These are phyloP conservation scores for Sebastes matsubarae DNA, from an alignment of 2,797 vertebrate species.

Conservation along the genomic window DNA sequence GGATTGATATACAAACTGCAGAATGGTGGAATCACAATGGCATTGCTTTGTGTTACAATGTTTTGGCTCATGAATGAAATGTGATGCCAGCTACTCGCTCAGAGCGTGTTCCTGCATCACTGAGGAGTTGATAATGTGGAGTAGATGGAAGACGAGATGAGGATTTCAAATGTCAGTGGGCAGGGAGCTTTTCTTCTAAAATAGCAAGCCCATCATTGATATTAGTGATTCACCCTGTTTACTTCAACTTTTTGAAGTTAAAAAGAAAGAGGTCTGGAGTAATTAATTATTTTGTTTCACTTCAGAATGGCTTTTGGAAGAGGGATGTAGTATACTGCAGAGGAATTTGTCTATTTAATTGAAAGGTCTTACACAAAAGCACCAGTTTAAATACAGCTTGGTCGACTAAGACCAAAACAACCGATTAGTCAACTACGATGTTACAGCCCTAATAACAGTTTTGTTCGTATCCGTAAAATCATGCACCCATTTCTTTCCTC, in stretches of 20 bases:
- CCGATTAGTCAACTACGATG: too few species aligned
- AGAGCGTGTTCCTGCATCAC: not conserved
- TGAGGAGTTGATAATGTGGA: not conserved
- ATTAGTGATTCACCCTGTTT: not conserved
- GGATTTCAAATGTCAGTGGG: conserved; percentile 14
- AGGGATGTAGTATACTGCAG: not conserved
- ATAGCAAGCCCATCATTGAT: not conserved
- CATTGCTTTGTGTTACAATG: not conserved
- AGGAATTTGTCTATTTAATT: not conserved
- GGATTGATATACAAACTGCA: not conserved
- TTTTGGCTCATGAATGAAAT: conserved; percentile 2
- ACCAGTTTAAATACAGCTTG: too few species aligned
- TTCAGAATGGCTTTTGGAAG: not conserved
- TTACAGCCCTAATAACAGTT: not conserved
- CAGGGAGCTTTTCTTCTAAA: not conserved
- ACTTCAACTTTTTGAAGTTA: not conserved
- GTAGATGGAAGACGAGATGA: not conserved
- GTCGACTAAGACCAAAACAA: too few species aligned
- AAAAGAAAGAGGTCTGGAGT: not conserved
- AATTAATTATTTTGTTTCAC: not conserved
- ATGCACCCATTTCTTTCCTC: not conserved
- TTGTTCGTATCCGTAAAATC: not conserved
- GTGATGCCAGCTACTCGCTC: not conserved
- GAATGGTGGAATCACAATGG: not conserved
- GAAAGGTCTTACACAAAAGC: not conserved